Percentiles rank a stretch among this genome's conserved stretches.
phyloP scores from a whole-genome alignment of 2,113 vertebrate genomes.

The Ictidomys tridecemlineatus region DNA sequence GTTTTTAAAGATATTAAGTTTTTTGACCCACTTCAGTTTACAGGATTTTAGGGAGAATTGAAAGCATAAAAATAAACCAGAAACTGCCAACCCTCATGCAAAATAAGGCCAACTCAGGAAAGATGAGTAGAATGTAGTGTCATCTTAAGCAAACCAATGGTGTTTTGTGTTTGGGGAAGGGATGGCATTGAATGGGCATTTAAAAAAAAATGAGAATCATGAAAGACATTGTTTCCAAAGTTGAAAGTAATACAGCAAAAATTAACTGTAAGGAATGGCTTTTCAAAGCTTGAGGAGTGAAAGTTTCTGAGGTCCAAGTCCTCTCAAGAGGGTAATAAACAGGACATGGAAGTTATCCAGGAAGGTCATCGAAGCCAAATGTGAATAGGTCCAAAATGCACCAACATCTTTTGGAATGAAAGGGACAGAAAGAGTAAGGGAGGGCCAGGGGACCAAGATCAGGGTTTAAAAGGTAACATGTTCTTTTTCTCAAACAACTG shows the following conservation, averaged over 20 bases:
- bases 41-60: not conserved
- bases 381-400: not conserved
- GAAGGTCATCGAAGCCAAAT: conserved; percentile 14
- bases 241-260: conserved; percentile 32
- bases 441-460: conserved; percentile 21
- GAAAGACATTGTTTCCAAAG: not conserved
- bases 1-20: not conserved
- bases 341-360: not conserved
- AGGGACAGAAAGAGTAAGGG: not conserved
- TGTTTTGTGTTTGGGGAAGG: not conserved
- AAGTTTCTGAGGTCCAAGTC: conserved; percentile 11
- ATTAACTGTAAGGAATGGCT: conserved; percentile 36
- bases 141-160: not conserved
- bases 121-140: not conserved
- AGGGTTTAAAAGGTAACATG: conserved; percentile 8
- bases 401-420: not conserved
- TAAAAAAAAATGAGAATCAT: not conserved
- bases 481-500: conserved; percentile 54
- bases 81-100: not conserved
- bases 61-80: conserved; percentile 58
- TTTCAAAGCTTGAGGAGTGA: conserved; percentile 44
- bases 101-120: not conserved
- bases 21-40: not conserved
- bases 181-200: not conserved
- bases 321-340: conserved; percentile 46